phyloP scores from a whole-genome alignment of 1,140 invertebrate species.

The Lucilia sericata region DNA sequence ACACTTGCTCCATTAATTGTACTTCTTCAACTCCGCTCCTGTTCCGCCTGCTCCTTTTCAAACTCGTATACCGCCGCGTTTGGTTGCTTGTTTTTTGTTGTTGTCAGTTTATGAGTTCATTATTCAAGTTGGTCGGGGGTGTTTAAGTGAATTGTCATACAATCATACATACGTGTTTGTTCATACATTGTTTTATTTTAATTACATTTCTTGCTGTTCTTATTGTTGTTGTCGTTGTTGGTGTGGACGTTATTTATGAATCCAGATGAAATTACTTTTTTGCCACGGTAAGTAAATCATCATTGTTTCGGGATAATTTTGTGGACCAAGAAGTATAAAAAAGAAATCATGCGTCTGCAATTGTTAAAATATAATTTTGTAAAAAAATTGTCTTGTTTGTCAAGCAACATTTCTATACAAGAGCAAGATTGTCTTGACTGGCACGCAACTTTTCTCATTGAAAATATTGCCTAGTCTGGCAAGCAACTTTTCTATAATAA shows the following conservation, averaged over 20 bases:
- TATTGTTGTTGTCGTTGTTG: neutral
- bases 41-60: neutral
- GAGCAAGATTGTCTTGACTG: too few relatives aligned
- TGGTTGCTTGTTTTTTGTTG: neutral
- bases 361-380: too few relatives aligned
- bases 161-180: too few relatives aligned
- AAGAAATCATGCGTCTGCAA: too few relatives aligned
- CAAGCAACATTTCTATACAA: too few relatives aligned
- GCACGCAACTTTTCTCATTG: too few relatives aligned
- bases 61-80: neutral
- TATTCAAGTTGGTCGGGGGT: neutral
- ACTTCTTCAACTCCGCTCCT: neutral
- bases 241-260: conserved; percentile 42
- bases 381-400: too few relatives aligned
- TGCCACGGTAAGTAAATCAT: conserved; percentile 47
- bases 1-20: neutral
- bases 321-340: neutral
- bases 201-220: neutral
- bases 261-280: conserved; percentile 48
- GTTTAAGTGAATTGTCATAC: neutral
- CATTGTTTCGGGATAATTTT: neutral
- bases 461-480: too few relatives aligned
- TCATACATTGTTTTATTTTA: conserved; percentile 18
- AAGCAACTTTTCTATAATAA: too few relatives aligned
- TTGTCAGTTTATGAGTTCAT: neutral